These are phyloP conservation scores for Pachliopta kotzebuea DNA, from an alignment of 2,888 invertebrate genomes.

Conservation along the genomic window DNA sequence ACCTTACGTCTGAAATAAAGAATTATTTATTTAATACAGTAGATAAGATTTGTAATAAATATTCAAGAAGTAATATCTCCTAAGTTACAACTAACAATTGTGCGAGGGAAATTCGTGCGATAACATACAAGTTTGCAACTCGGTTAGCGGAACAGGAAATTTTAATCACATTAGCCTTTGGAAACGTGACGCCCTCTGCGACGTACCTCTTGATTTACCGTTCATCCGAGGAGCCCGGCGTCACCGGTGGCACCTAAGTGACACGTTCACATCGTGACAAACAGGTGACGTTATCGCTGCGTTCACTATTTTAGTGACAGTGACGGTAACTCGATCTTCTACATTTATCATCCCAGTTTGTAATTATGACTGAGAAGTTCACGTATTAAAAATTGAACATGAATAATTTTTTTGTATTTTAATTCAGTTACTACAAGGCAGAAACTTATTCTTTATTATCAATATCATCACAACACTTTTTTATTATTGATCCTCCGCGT, in stretches of 20 bases:
- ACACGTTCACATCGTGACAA: slow-evolving; percentile 20
- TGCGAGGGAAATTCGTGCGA: background rate
- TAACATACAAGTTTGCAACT: slow-evolving; percentile 29
- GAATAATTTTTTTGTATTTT: background rate
- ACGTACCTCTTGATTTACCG: slow-evolving; percentile 29
- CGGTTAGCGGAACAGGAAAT: slow-evolving; percentile 37
- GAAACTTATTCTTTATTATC: too few relatives aligned
- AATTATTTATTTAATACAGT: too few relatives aligned
- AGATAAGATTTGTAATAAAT: background rate
- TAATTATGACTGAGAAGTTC: background rate
- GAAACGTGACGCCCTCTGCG: slow-evolving; percentile 34
- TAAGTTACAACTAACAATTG: background rate
- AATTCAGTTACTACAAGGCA: too few relatives aligned
- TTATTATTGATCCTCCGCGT: too few relatives aligned
- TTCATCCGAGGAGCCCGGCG: background rate
- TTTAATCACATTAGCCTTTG: slow-evolving; percentile 50
- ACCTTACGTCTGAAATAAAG: too few relatives aligned
- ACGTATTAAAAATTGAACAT: background rate
- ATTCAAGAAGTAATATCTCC: background rate
- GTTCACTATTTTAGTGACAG: slow-evolving; percentile 16
- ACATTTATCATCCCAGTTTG: slow-evolving; percentile 4
- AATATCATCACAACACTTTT: too few relatives aligned
- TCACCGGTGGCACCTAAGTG: slow-evolving; percentile 11
- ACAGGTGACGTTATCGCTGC: slow-evolving; percentile 15
- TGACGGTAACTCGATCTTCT: background rate